Percentiles rank a stretch among this genome's conserved stretches.
These are phyloP conservation scores for Esox niger DNA, from an alignment of 2,113 vertebrate species.

Conservation along the genomic window DNA sequence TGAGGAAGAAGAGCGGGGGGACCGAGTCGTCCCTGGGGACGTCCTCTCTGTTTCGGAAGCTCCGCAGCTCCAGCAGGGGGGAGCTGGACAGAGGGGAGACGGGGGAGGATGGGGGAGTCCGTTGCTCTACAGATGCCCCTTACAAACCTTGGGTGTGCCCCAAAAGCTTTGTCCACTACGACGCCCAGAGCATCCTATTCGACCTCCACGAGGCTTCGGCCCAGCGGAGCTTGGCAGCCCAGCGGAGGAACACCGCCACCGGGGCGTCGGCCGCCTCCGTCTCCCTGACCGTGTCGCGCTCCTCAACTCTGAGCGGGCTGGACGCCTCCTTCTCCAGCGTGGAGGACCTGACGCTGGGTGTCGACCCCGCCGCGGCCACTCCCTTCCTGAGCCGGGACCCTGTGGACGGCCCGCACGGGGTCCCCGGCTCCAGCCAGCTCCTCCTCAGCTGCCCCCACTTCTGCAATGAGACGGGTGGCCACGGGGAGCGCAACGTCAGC, in stretches of 20 bases:
- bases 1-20: slow-evolving; percentile 78
- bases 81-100: slow-evolving; percentile 67
- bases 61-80: slow-evolving; percentile 68
- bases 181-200: slow-evolving; percentile 89
- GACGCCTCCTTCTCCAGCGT: slow-evolving; percentile 78
- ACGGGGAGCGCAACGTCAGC: slow-evolving; percentile 81
- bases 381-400: slow-evolving; percentile 67
- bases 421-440: slow-evolving; percentile 72
- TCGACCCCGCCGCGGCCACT: slow-evolving; percentile 26
- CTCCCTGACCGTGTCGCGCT: slow-evolving; percentile 61
- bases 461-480: slow-evolving; percentile 86
- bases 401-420: slow-evolving; percentile 58
- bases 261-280: slow-evolving; percentile 86
- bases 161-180: slow-evolving; percentile 87
- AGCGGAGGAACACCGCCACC: slow-evolving; percentile 84
- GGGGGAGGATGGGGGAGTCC: slow-evolving; percentile 41
- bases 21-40: slow-evolving; percentile 68
- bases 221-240: slow-evolving; percentile 64
- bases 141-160: slow-evolving; percentile 79
- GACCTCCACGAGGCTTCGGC: slow-evolving; percentile 79
- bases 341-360: slow-evolving; percentile 76
- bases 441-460: slow-evolving; percentile 93
- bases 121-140: slow-evolving; percentile 42
- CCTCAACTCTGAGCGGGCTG: slow-evolving; percentile 54
- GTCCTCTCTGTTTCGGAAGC: slow-evolving; percentile 85